A percentile compares a stretch with the other conserved stretches of the same genome.
Evolutionary conservation across 2,888 invertebrate species (phyloP).

Genomic region (Agonum fuliginosum): DNA sequence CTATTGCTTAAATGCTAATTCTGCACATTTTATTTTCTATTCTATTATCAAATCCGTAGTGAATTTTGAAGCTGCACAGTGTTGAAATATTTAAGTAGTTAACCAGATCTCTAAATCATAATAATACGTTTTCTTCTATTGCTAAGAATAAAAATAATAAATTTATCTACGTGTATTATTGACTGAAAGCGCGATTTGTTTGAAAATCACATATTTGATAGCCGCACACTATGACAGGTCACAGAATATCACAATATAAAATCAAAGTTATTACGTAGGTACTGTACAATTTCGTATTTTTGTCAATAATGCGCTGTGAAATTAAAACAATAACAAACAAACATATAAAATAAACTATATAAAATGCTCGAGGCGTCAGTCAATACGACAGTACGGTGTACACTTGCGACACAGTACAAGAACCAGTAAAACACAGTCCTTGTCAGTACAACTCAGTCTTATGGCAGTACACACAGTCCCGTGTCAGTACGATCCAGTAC

Average conservation of each 20-base stretch:
- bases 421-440: too few relatives aligned
- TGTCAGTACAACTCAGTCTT: too few relatives aligned
- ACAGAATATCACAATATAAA: constrained; percentile 22
- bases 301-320: not conserved
- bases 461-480: too few relatives aligned
- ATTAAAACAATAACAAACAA: not conserved
- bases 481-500: too few relatives aligned
- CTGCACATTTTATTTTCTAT: not conserved
- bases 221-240: constrained; percentile 5
- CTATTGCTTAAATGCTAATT: not conserved
- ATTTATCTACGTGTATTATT: not conserved
- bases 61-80: not conserved
- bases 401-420: too few relatives aligned
- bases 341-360: constrained; percentile 3
- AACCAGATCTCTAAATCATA: not conserved
- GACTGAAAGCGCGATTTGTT: not conserved
- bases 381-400: too few relatives aligned
- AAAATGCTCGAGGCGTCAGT: too few relatives aligned
- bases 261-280: not conserved
- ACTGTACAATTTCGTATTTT: not conserved
- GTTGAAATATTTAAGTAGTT: constrained; percentile 10
- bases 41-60: not conserved
- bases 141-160: not conserved
- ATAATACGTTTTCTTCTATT: not conserved
- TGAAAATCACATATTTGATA: constrained; percentile 2